Conservation (phyloP, 2,113 vertebrate species). For the Indicator maculatus region DNA sequence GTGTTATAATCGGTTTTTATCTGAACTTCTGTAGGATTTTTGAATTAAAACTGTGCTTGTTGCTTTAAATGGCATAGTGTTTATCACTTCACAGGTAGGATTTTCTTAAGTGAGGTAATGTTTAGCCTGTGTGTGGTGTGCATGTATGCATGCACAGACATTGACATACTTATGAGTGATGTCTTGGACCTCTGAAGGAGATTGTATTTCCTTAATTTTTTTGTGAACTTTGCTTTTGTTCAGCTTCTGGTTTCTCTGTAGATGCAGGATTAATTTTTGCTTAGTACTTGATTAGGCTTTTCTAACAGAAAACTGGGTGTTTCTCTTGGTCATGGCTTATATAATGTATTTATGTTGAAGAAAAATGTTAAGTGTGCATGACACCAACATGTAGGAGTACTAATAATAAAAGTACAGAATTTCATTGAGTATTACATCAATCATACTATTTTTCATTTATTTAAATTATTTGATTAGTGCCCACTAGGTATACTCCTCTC, state of each 20-base stretch:
- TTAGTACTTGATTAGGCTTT: not conserved
- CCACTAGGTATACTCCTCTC: not conserved
- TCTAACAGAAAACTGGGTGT: not conserved
- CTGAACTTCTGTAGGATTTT: not conserved
- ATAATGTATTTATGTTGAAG: not conserved
- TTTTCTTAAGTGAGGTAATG: not conserved
- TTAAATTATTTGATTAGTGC: not conserved
- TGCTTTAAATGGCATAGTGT: not conserved
- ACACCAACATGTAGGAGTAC: not conserved
- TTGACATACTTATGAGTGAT: not conserved
- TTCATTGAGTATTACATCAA: not conserved
- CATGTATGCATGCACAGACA: not conserved
- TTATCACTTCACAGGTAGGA: not conserved
- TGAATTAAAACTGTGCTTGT: not conserved
- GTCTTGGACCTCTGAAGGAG: not conserved
- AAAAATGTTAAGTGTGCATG: not conserved
- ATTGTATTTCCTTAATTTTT: not conserved
- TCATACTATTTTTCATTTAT: not conserved
- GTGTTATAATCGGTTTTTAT: not conserved
- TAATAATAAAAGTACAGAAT: not conserved
- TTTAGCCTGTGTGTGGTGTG: not conserved
- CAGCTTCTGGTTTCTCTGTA: not conserved
- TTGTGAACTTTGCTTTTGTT: not conserved
- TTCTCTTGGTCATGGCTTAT: not conserved
- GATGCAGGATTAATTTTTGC: not conserved